phyloP scores from a whole-genome alignment of 2,113 vertebrate species.

The Nyctereutes procyonoides region DNA sequence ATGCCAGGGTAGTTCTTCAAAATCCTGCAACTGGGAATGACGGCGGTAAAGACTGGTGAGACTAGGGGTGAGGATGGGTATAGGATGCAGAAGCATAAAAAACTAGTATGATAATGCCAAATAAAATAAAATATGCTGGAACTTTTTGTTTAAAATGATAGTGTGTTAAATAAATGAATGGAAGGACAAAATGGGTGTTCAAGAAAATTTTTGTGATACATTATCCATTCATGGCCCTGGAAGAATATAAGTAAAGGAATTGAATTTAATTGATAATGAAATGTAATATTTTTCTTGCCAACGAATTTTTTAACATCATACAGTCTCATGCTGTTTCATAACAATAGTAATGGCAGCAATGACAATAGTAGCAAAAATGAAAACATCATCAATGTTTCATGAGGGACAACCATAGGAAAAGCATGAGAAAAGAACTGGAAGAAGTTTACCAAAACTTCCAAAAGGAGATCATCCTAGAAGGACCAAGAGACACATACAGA shows the following conservation, averaged over 20 bases:
- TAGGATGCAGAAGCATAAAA: neutral
- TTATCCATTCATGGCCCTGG: neutral
- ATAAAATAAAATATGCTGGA: neutral
- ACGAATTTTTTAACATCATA: neutral
- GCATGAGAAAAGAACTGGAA: neutral
- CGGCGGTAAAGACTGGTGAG: neutral
- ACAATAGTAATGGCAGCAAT: neutral
- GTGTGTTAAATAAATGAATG: neutral
- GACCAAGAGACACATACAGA: neutral
- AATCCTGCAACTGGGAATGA: neutral
- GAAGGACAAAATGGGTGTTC: neutral
- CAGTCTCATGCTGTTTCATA: neutral
- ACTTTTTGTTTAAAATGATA: neutral
- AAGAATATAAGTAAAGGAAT: neutral
- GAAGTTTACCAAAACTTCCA: neutral
- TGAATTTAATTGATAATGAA: neutral
- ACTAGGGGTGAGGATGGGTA: too few relatives aligned
- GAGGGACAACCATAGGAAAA: neutral
- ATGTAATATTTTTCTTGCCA: neutral
- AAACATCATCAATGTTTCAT: neutral
- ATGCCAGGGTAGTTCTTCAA: neutral
- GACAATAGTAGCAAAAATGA: neutral
- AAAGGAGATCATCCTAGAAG: neutral
- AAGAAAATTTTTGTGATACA: neutral
- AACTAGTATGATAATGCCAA: too few relatives aligned